Percentiles rank a stretch among this genome's conserved stretches.
Conservation (phyloP, 2,888 invertebrate genomes). For the Lasioglossum villosulum region DNA sequence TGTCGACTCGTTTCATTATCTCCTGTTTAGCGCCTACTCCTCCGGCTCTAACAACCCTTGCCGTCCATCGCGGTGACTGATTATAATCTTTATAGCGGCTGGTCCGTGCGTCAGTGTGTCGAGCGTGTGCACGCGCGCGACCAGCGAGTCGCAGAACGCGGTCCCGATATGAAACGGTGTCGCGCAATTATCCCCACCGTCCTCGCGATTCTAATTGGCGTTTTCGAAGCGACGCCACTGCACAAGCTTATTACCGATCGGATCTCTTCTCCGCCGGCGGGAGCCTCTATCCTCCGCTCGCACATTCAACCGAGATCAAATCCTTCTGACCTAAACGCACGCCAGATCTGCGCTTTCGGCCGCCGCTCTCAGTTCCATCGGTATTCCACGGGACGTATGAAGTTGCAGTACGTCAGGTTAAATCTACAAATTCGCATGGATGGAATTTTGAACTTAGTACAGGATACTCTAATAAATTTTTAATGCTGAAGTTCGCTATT, state of each 20-base stretch:
- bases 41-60: slow-evolving; percentile 55
- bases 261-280: neutral
- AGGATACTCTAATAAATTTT: no score
- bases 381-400: no score
- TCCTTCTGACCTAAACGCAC: no score
- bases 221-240: slow-evolving; percentile 19
- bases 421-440: no score
- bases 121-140: neutral
- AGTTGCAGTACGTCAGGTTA: no score
- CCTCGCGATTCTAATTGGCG: slow-evolving; percentile 36
- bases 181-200: slow-evolving; percentile 48
- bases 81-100: slow-evolving; percentile 54
- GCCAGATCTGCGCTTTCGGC: no score
- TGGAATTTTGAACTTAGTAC: no score
- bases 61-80: slow-evolving; percentile 58
- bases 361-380: no score
- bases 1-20: slow-evolving; percentile 64
- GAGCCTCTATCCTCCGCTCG: neutral
- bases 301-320: no score
- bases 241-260: slow-evolving; percentile 1
- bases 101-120: slow-evolving; percentile 10
- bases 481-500: no score
- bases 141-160: neutral
- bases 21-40: slow-evolving; percentile 66
- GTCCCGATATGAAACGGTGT: slow-evolving; percentile 32